Evolutionary conservation across 2,797 vertebrate species (phyloP).

Genomic region (Pipistrellus pygmaeus): DNA sequence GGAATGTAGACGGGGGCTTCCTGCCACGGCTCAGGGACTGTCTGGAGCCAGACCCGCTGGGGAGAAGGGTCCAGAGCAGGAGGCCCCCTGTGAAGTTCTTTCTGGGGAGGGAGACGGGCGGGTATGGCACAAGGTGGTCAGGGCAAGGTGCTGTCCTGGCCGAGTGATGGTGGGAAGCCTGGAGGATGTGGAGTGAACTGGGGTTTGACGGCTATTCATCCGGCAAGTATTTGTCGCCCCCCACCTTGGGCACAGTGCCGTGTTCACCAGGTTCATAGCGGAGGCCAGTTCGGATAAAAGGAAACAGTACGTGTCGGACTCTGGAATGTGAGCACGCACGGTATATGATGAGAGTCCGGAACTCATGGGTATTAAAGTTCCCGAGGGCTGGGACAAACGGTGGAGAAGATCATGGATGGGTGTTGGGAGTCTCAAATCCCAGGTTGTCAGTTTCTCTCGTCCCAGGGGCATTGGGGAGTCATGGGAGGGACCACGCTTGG

Average conservation of each 20-base stretch:
- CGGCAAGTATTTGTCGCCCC: not conserved
- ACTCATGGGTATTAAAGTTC: not conserved
- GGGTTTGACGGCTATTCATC: not conserved
- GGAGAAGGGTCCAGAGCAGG: not conserved
- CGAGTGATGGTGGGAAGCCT: not conserved
- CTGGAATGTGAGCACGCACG: not conserved
- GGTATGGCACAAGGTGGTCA: not conserved
- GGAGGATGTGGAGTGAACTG: not conserved
- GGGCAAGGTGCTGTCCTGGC: not conserved
- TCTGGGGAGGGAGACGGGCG: not conserved
- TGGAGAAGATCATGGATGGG: not conserved
- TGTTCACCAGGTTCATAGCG: constrained; percentile 36
- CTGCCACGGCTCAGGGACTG: not conserved
- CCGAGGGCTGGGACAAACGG: not conserved
- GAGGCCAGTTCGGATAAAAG: not conserved
- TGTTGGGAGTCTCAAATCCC: not conserved
- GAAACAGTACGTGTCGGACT: not conserved
- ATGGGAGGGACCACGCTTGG: not conserved
- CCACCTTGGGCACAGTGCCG: not conserved
- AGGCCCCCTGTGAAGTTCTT: not conserved
- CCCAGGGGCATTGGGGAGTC: not conserved
- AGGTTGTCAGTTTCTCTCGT: not conserved
- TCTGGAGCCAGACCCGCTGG: not conserved
- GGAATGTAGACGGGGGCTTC: not conserved
- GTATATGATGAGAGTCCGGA: not conserved